Conservation (phyloP, 2,113 vertebrate species). For the Dascyllus trimaculatus region DNA sequence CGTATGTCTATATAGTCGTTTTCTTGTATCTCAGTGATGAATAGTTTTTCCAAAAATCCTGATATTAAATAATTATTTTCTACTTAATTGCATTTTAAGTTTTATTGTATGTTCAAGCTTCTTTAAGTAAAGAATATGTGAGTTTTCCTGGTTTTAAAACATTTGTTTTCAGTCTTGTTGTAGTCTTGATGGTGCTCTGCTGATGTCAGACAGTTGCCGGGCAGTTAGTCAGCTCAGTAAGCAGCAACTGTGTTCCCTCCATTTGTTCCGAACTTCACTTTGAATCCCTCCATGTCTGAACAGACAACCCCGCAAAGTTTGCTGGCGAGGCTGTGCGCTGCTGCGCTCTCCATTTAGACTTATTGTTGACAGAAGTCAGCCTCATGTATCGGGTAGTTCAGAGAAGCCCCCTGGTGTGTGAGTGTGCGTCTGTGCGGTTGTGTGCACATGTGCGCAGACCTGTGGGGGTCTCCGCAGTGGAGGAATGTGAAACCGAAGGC, state of each 20-base stretch:
- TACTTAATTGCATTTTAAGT: neutral
- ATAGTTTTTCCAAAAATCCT: too few relatives aligned
- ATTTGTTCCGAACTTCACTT: constrained; percentile 47
- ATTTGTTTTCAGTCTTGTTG: neutral
- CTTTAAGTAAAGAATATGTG: neutral
- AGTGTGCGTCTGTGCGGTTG: constrained; percentile 18
- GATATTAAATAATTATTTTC: too few relatives aligned
- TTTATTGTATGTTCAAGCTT: neutral
- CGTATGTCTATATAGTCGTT: too few relatives aligned
- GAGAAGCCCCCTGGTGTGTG: constrained; percentile 31
- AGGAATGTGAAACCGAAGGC: constrained; percentile 80
- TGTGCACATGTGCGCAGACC: constrained; percentile 18
- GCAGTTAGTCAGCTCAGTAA: constrained; percentile 7
- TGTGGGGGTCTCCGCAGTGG: constrained; percentile 53
- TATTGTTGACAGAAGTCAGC: constrained; percentile 69
- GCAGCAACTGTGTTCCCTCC: constrained; percentile 53
- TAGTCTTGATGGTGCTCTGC: neutral
- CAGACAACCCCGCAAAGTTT: constrained; percentile 39
- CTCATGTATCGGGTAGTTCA: constrained; percentile 46
- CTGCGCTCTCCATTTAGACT: constrained; percentile 52
- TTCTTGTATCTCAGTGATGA: too few relatives aligned
- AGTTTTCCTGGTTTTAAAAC: neutral
- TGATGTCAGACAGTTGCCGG: constrained; percentile 32
- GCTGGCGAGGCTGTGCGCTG: constrained; percentile 45
- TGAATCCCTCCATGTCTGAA: constrained; percentile 20